Base-by-base conservation (phyloP, 92 coral and sea anemone species). In the Phenganax stokvisi region DNA sequence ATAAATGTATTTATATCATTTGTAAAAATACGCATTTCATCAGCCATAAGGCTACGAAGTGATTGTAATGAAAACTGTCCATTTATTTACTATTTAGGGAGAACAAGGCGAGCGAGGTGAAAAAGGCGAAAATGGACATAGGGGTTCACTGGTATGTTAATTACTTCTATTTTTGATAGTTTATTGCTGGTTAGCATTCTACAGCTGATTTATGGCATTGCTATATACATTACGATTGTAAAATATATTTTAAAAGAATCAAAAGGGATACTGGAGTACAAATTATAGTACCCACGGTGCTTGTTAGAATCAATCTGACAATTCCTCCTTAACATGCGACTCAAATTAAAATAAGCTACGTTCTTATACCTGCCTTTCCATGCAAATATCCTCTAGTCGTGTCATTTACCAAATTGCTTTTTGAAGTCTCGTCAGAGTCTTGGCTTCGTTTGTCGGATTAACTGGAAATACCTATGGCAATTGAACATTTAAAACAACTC, bases 381-480 rank as follows among this genome's bases (percentile, higher is more conserved):
- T 74, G 81, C 81, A 76, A 76, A 76, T 11, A 76, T 76, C 81
- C 81, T 76, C 81, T 59, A 29, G 57, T 17, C 16, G 81, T 57
- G 0, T 76, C 81, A 76, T 76, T 76, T 76, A 76, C 81, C 81
- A 76, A 76, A 55, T 2, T 1, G 51, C 16, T 44, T 55, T 25
- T 44, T 76, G 31, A 12, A 69, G 51, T 13, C 74, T 69, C 51
- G 81, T 47, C 81, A 76, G 16, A 30, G 57, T 57, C 81, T 76
- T 76, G 81, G 70, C 73, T 76, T 76, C 70, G 69, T 17, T 76
- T 47, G 69, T 28, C 66, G 81, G 81, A 76, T 76, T 76, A 76
- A 76, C 81, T 76, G 81, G 81, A 76, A 76, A 57, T 28, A 76
- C 81, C 56, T n/a, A 0, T 57, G 51, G 54, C 2, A 52, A 12